phyloP scores from a whole-genome alignment of 2,888 invertebrate species.

The Heliconius aoede region DNA sequence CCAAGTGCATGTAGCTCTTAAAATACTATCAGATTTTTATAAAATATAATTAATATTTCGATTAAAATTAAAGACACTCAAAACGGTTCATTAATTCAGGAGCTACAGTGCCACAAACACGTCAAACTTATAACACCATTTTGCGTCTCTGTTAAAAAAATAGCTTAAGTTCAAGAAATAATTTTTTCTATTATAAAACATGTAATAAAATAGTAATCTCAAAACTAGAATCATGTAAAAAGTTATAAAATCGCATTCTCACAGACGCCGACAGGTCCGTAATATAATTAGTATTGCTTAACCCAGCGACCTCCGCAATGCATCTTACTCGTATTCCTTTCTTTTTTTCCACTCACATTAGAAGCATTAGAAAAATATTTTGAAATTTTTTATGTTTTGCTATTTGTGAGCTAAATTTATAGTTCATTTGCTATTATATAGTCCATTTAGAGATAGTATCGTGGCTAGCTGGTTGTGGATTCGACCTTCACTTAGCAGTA shows the following conservation, averaged over 20 bases:
- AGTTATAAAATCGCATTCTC: constrained; percentile 24
- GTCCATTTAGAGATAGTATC: not conserved
- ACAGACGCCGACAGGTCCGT: constrained; percentile 6
- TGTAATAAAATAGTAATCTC: not conserved
- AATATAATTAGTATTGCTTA: constrained; percentile 34
- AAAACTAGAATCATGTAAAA: constrained; percentile 3
- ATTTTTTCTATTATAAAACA: not conserved
- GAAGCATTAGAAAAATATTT: constrained; percentile 24
- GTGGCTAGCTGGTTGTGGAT: no score
- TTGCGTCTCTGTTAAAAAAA: no score
- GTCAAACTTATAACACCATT: no score
- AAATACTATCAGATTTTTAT: no score
- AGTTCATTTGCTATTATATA: not conserved
- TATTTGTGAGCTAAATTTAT: not conserved
- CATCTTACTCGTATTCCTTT: constrained; percentile 34
- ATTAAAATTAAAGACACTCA: no score
- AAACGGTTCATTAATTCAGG: no score
- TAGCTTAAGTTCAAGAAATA: not conserved
- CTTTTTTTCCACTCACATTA: constrained; percentile 35
- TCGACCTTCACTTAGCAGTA: no score
- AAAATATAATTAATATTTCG: no score
- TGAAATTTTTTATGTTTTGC: constrained; percentile 11
- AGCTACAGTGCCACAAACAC: no score
- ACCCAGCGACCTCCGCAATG: constrained; percentile 35
- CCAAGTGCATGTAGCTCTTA: no score